Evolutionary conservation across 2,888 invertebrate species (phyloP), one percentile per base, ranked within the genome.

Genomic region (Drosophila pseudotalamancana): DNA sequence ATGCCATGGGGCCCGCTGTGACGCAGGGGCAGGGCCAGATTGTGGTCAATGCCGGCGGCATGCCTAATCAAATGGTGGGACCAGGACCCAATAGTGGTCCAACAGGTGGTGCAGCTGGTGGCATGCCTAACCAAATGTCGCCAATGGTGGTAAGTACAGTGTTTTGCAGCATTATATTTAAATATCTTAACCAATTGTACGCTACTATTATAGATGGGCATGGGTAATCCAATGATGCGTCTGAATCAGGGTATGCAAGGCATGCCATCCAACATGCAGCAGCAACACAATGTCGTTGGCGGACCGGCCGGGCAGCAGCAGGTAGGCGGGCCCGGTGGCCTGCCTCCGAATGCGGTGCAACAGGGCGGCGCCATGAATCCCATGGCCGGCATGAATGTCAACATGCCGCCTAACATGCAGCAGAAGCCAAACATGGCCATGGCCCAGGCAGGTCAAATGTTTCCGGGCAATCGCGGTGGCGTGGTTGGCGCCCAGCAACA

Each of bases 401-500:
- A 89, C 55, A 90, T 91, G 86, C 88, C 89, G 9, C 86, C 87
- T 2, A 90, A 89, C 35, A 88, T 91, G 87, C 90, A 89, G 32
- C 89, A 90, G 8, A 90, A 89, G 57, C 77, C 88, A 4, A 89
- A 88, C 23, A 89, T 89, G 89, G 78, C 90, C 25, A 91, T 92
- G 87, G 90, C 88, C 2, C 90, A 93, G 77, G 84, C 86, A 4
- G 92, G 91, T 5, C 92, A 92, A 25, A 92, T 93, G 63, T 93
- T 93, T 76, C 88, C 90, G 2, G 92, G 91, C 1, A 90, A 93
- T 54, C 92, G 96, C 0, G 95, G 94, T 35, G 94, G 95, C 0
- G 83, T 82, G 5, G 83, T 69, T 4, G 81, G 71, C 0, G 94
- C 94, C 0, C 75, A 71, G 23, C 93, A 79, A 35, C 88, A 83